These are phyloP conservation scores for Tarsius wallacei DNA, from an alignment of 2,797 vertebrate species.

Conservation along the genomic window DNA sequence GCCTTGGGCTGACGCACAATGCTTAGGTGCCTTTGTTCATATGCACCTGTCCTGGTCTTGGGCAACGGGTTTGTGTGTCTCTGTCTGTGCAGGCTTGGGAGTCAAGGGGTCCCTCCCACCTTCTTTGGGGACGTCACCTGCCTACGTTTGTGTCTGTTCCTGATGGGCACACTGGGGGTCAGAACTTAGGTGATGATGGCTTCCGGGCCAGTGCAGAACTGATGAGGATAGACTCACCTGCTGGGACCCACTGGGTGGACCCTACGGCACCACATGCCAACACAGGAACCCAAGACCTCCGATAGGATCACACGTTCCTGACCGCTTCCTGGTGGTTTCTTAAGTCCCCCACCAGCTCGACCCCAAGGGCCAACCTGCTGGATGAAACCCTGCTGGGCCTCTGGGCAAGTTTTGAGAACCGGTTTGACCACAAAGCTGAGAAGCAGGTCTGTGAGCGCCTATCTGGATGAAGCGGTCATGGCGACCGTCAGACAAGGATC, in stretches of 20 bases:
- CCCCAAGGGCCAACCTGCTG: not conserved
- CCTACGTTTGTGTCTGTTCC: not conserved
- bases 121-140: not conserved
- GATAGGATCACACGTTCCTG: not conserved
- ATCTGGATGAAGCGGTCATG: constrained; percentile 27
- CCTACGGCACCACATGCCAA: rapidly evolving
- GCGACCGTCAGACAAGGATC: constrained; percentile 51
- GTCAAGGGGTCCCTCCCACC: not conserved
- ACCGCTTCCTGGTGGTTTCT: constrained; percentile 26
- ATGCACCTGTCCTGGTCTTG: not conserved
- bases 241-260: not conserved
- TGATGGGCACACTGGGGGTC: not conserved
- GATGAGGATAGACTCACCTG: not conserved
- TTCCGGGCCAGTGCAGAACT: not conserved
- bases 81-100: not conserved
- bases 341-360: not conserved
- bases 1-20: rapidly evolving
- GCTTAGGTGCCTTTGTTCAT: no score
- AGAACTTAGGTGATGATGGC: not conserved
- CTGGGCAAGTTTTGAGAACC: constrained; percentile 41
- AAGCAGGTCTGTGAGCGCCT: constrained; percentile 14
- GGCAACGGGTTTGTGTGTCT: not conserved
- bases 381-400: not conserved
- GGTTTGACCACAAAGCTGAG: constrained; percentile 49
- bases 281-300: not conserved